Percentiles rank a stretch among this genome's conserved stretches.
These are phyloP conservation scores for Chrysolina americana DNA, from an alignment of 2,888 invertebrate genomes.

Conservation along the genomic window DNA sequence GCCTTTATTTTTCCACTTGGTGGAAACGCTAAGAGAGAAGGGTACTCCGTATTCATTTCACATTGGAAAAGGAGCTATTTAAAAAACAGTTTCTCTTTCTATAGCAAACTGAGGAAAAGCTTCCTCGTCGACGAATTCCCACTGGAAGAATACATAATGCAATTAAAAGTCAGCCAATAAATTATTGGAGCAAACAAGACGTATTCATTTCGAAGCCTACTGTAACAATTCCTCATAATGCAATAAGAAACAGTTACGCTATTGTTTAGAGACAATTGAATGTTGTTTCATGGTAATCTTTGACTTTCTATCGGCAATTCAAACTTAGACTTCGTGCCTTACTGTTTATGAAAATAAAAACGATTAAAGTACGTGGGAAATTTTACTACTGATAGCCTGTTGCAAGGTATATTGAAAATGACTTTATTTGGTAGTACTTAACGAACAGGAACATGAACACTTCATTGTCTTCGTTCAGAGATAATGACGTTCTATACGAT, in stretches of 20 bases:
- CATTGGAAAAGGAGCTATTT: too few relatives aligned
- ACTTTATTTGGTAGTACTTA: slow-evolving; percentile 40
- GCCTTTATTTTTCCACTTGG: too few relatives aligned
- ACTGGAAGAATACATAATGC: slow-evolving; percentile 17
- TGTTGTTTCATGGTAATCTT: slow-evolving; percentile 52
- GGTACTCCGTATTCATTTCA: too few relatives aligned
- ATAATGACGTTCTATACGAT: slow-evolving; percentile 9
- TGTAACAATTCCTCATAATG: slow-evolving; percentile 45
- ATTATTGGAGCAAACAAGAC: slow-evolving; percentile 44
- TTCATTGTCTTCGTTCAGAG: slow-evolving; percentile 9
- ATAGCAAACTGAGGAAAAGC: too few relatives aligned
- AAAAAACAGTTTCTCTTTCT: too few relatives aligned
- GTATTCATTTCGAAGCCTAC: slow-evolving; percentile 49
- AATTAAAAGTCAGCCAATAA: slow-evolving; percentile 40
- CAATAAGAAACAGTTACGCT: slow-evolving; percentile 51
- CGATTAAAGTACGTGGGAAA: slow-evolving; percentile 44
- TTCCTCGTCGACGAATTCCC: neutral
- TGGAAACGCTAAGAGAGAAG: too few relatives aligned
- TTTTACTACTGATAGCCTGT: slow-evolving; percentile 39
- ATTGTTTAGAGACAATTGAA: slow-evolving; percentile 56
- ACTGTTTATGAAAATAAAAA: slow-evolving; percentile 43
- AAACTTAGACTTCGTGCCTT: slow-evolving; percentile 44
- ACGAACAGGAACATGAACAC: slow-evolving; percentile 12
- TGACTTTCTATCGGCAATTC: slow-evolving; percentile 55
- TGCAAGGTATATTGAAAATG: slow-evolving; percentile 32